These are phyloP conservation scores for Dexiosoma caninum DNA, from an alignment of 2,888 invertebrate genomes.

Conservation along the genomic window DNA sequence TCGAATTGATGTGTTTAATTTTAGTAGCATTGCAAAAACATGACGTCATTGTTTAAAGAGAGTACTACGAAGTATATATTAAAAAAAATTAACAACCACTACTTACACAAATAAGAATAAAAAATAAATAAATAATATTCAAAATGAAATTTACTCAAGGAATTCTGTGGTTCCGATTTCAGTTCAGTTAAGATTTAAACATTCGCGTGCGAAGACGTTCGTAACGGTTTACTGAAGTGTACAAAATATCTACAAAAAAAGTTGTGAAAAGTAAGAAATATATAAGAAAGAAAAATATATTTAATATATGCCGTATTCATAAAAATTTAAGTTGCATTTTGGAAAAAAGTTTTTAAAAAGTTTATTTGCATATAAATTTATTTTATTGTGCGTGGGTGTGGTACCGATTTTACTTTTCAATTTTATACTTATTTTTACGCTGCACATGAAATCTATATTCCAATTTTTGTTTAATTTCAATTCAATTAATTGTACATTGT, in stretches of 20 bases:
- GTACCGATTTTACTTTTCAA: constrained; percentile 18
- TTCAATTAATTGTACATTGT: too few relatives aligned
- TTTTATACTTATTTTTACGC: background rate
- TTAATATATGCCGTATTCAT: too few relatives aligned
- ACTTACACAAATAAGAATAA: constrained; percentile 17
- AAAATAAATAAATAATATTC: constrained; percentile 33
- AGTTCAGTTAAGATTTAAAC: constrained; percentile 72
- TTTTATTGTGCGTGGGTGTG: constrained; percentile 57
- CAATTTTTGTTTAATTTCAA: too few relatives aligned
- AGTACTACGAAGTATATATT: background rate
- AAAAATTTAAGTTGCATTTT: background rate
- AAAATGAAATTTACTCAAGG: constrained; percentile 48
- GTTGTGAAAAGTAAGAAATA: constrained; percentile 37
- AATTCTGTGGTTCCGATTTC: constrained; percentile 67
- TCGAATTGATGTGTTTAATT: background rate
- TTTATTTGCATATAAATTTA: background rate
- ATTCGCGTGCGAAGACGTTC: constrained; percentile 70
- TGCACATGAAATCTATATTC: background rate
- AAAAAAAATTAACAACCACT: constrained; percentile 20
- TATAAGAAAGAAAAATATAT: constrained; percentile 12
- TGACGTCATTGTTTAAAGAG: constrained; percentile 51
- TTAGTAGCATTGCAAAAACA: background rate
- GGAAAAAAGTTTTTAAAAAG: background rate
- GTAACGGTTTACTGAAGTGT: constrained; percentile 25
- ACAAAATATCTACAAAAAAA: constrained; percentile 19